Percentiles rank a stretch among this genome's conserved stretches.
Conservation (phyloP, 2,113 vertebrate species). For the Osmerus eperlanus region DNA sequence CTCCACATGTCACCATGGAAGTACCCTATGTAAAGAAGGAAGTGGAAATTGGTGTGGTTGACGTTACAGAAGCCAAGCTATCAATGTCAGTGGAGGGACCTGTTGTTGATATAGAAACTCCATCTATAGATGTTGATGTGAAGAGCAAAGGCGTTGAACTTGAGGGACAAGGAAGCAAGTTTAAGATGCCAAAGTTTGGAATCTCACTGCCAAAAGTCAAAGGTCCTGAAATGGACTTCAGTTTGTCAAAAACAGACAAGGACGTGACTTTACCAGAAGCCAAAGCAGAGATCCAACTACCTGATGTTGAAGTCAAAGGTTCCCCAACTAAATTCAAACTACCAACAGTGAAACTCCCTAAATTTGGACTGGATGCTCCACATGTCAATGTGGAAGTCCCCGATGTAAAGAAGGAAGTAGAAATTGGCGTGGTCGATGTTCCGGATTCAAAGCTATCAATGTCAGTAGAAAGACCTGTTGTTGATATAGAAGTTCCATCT, state of each 20-base stretch:
- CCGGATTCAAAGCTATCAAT: neutral
- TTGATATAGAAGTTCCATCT: constrained; percentile 4
- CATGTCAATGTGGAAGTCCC: neutral
- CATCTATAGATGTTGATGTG: constrained; percentile 7
- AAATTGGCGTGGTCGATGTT: neutral
- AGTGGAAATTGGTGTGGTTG: too few relatives aligned
- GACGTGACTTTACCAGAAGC: constrained; percentile 13
- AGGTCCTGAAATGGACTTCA: constrained; percentile 5
- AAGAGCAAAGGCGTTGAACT: constrained; percentile 13
- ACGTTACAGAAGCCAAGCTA: too few relatives aligned
- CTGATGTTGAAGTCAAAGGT: neutral
- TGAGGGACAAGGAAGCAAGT: constrained; percentile 13
- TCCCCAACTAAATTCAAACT: constrained; percentile 36
- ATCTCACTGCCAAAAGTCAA: constrained; percentile 27
- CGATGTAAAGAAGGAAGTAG: neutral
- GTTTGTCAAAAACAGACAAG: constrained; percentile 11
- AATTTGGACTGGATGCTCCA: constrained; percentile 8
- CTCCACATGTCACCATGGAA: neutral
- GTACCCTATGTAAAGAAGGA: neutral
- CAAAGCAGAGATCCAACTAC: neutral
- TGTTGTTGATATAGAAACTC: neutral
- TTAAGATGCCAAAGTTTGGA: constrained; percentile 37
- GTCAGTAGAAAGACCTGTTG: neutral
- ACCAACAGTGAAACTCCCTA: constrained; percentile 37
- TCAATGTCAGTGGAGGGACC: too few relatives aligned